A percentile compares a stretch with the other conserved stretches of the same genome.
These are phyloP conservation scores for Pterobdella sp. DNA, from an alignment of 2,888 invertebrate species.

Conservation along the genomic window DNA sequence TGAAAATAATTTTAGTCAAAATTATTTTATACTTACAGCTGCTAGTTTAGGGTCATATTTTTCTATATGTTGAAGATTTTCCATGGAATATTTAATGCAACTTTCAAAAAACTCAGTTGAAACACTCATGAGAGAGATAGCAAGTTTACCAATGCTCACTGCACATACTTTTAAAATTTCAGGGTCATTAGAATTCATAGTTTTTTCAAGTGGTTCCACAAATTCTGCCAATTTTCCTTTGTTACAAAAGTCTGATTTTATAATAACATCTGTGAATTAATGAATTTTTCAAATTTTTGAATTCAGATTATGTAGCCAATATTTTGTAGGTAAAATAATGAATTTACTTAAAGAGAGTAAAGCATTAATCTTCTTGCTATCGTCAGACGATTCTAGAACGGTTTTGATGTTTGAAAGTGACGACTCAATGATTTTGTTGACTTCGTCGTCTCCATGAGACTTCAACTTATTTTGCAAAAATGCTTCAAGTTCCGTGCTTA, in stretches of 20 bases:
- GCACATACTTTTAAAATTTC: slow-evolving; percentile 92
- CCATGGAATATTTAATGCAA: slow-evolving; percentile 47
- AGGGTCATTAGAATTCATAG: slow-evolving; percentile 75
- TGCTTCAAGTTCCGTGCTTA: slow-evolving; percentile 1
- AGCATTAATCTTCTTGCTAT: neutral
- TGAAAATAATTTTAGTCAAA: neutral
- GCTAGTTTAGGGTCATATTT: neutral
- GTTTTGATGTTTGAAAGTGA: neutral
- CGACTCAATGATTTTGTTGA: neutral
- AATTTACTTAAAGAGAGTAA: neutral
- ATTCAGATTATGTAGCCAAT: neutral
- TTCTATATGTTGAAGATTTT: neutral
- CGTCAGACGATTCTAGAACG: neutral
- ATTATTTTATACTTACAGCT: neutral
- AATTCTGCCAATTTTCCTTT: slow-evolving; percentile 44
- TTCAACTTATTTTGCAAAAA: neutral
- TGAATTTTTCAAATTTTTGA: neutral
- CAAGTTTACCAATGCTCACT: slow-evolving; percentile 74
- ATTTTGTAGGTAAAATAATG: neutral
- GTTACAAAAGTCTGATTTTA: slow-evolving; percentile 85
- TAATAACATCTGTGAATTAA: slow-evolving; percentile 68
- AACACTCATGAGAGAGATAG: slow-evolving; percentile 80
- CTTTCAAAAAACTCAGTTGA: slow-evolving; percentile 83
- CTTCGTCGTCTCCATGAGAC: neutral
- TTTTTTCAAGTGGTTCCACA: slow-evolving; percentile 1